Percentiles rank a stretch among this genome's conserved stretches.
Conservation (phyloP, 92 coral and sea anemone genomes). For the Porites divaricata region DNA sequence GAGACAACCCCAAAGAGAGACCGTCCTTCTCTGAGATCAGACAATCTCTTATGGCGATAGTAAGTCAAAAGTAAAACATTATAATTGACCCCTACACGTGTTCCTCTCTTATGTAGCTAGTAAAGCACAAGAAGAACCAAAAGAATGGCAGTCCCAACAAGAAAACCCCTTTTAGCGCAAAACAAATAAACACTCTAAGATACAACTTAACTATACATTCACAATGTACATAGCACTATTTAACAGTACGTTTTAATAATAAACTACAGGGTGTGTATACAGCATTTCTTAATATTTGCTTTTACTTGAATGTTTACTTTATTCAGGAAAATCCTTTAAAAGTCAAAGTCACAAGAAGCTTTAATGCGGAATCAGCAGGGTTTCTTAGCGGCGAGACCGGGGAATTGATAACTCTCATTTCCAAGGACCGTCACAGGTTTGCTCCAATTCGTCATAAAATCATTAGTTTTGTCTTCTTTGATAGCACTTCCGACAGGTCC, state of each 20-base stretch:
- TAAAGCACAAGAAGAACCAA: too few relatives aligned
- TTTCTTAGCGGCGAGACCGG: background rate
- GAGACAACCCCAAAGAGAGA: background rate
- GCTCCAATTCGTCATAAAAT: background rate
- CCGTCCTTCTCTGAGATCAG: conserved; percentile 5
- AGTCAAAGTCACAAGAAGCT: background rate
- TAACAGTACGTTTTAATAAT: too few relatives aligned
- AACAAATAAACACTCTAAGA: too few relatives aligned
- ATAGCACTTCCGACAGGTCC: too few relatives aligned
- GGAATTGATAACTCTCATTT: background rate
- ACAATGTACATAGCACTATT: too few relatives aligned
- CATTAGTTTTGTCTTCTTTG: too few relatives aligned
- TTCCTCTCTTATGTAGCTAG: too few relatives aligned
- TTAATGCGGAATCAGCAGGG: background rate
- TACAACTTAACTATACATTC: too few relatives aligned
- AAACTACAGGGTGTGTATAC: too few relatives aligned
- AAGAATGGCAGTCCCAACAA: too few relatives aligned
- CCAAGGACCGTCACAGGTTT: background rate
- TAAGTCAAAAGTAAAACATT: background rate
- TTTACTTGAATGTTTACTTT: background rate
- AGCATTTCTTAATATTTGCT: background rate
- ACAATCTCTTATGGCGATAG: background rate
- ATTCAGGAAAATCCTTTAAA: background rate
- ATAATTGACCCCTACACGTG: background rate
- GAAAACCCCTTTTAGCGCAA: too few relatives aligned